These are phyloP conservation scores for Corythornis madagascariensis DNA, from an alignment of 2,113 vertebrate genomes.

Conservation along the genomic window DNA sequence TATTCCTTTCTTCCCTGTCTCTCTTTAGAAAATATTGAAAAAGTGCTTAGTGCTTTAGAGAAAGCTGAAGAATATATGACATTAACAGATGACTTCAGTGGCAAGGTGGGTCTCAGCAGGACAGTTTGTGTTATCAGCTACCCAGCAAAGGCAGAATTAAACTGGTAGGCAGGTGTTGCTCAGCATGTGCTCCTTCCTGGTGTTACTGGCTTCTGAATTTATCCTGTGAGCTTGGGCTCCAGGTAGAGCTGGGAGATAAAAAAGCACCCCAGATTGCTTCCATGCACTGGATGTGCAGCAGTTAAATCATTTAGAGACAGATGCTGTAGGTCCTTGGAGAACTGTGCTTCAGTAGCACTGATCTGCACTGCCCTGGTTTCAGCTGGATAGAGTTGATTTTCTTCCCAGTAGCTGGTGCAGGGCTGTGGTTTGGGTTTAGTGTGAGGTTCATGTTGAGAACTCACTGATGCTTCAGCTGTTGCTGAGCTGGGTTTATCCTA, in stretches of 20 bases:
- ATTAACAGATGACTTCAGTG: conserved; percentile 80
- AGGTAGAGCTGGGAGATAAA: background rate
- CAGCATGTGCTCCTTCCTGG: background rate
- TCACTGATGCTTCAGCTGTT: background rate
- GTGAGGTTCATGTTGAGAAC: background rate
- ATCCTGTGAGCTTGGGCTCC: background rate
- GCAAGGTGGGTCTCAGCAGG: conserved; percentile 78
- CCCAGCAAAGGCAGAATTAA: background rate
- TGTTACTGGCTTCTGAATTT: background rate
- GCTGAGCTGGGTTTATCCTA: too few relatives aligned
- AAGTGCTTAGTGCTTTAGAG: conserved; percentile 84
- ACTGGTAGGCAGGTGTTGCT: background rate
- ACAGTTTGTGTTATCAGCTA: fast-evolving
- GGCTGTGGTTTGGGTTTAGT: background rate
- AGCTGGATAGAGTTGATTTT: background rate
- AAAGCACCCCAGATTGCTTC: background rate
- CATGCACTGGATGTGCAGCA: background rate
- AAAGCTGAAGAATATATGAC: conserved; percentile 90
- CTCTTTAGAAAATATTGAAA: conserved; percentile 74
- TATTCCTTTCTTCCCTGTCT: background rate
- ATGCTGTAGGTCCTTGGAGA: background rate
- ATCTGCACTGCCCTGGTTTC: background rate
- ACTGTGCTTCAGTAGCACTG: background rate
- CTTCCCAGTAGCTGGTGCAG: background rate
- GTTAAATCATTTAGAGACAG: background rate